These are phyloP conservation scores for Chrysaora quinquecirrha DNA, from an alignment of 30 jellyfish, hydroid and myxozoan species.

Conservation along the genomic window DNA sequence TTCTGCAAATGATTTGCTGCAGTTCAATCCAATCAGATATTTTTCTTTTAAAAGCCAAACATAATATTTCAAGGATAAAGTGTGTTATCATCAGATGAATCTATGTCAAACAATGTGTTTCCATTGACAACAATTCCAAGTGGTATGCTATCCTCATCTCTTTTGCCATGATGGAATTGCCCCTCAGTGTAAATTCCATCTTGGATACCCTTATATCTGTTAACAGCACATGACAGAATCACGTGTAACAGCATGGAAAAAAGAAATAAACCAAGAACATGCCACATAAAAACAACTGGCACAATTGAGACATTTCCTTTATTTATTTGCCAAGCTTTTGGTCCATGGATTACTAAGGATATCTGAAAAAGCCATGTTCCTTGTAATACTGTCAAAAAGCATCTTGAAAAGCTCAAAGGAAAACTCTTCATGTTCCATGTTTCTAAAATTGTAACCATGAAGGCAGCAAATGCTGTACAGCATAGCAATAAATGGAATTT, in stretches of 20 bases:
- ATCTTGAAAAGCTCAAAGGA: constrained; percentile 36
- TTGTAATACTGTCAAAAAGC: constrained; percentile 44
- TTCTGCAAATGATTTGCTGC: too few relatives aligned
- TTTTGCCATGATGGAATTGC: too few relatives aligned
- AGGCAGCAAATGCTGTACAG: not conserved
- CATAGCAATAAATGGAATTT: constrained; percentile 2
- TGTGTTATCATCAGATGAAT: constrained; percentile 31
- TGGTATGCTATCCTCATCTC: constrained; percentile 58
- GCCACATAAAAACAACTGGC: constrained; percentile 56
- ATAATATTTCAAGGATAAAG: constrained; percentile 47
- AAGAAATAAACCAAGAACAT: constrained; percentile 11
- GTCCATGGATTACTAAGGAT: constrained; percentile 17
- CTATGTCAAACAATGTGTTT: constrained; percentile 33
- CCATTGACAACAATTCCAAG: constrained; percentile 65
- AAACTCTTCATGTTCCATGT: constrained; percentile 24
- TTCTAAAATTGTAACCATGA: constrained; percentile 19
- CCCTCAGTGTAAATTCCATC: constrained; percentile 14
- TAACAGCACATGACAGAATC: constrained; percentile 26
- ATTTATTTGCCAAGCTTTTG: constrained; percentile 27
- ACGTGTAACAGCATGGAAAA: constrained; percentile 12
- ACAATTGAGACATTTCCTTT: constrained; percentile 26
- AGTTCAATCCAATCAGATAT: too few relatives aligned
- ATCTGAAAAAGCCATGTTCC: constrained; percentile 68
- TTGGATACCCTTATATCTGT: constrained; percentile 5
- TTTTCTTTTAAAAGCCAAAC: too few relatives aligned